Evolutionary conservation across 2,888 invertebrate genomes (phyloP).

Genomic region (Pseudoips prasinana): DNA sequence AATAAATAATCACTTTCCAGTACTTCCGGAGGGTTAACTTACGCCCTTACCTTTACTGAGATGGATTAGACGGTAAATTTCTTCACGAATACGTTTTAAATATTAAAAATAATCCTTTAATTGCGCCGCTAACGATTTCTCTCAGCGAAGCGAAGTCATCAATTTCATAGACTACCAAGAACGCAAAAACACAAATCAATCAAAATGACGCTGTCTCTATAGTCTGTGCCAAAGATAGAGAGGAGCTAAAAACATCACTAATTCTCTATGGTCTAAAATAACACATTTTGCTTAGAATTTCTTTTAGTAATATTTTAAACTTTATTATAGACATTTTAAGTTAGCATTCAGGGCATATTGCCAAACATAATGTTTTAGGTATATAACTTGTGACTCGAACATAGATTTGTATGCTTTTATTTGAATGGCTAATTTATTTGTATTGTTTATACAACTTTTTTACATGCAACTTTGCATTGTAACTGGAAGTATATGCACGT

Average conservation of each 20-base stretch:
- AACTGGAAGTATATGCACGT: too few species aligned
- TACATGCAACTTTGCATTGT: too few species aligned
- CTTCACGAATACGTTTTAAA: constrained; percentile 67
- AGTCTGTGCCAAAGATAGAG: constrained; percentile 8
- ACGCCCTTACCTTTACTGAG: constrained; percentile 80
- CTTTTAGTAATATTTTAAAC: too few species aligned
- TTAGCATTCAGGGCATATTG: too few species aligned
- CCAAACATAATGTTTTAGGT: too few species aligned
- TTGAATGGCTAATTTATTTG: too few species aligned
- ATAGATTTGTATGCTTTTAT: too few species aligned
- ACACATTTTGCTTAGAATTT: too few species aligned
- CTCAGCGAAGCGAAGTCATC: constrained; percentile 60
- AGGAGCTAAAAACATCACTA: constrained; percentile 5
- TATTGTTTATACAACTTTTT: too few species aligned
- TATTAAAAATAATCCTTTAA: constrained; percentile 58
- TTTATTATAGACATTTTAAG: too few species aligned
- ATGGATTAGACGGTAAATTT: constrained; percentile 72
- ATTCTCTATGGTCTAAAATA: constrained; percentile 7
- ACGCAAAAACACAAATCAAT: constrained; percentile 20
- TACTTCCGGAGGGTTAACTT: constrained; percentile 76
- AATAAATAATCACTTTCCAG: constrained; percentile 79
- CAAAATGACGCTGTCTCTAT: constrained; percentile 7
- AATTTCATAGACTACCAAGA: constrained; percentile 36
- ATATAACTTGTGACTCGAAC: too few species aligned
- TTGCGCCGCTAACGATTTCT: constrained; percentile 69